These are phyloP conservation scores for Calidris pygmaea DNA, from an alignment of 2,113 vertebrate genomes.

Conservation along the genomic window DNA sequence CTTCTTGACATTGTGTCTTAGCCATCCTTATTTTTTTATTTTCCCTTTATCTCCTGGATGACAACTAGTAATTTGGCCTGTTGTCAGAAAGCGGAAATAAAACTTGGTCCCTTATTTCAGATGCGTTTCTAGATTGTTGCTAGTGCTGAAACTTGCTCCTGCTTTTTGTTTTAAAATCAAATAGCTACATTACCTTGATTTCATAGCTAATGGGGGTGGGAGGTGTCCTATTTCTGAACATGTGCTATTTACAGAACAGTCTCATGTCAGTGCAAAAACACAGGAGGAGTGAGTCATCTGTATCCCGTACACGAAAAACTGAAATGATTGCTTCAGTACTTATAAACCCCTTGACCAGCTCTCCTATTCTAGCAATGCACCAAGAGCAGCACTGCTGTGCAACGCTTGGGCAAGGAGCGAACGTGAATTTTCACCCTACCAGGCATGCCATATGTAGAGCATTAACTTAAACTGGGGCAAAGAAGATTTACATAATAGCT, in stretches of 20 bases:
- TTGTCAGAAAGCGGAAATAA: background rate
- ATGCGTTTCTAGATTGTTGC: background rate
- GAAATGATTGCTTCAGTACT: background rate
- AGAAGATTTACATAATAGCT: constrained; percentile 60
- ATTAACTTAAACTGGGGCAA: constrained; percentile 60
- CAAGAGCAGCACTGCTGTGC: background rate
- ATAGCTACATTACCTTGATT: constrained; percentile 23
- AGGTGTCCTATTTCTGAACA: constrained; percentile 55
- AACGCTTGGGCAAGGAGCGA: background rate
- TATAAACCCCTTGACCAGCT: constrained; percentile 2
- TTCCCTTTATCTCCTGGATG: background rate
- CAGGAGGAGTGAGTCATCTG: constrained; percentile 36
- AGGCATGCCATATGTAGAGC: constrained; percentile 43
- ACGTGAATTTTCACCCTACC: background rate
- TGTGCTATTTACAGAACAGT: constrained; percentile 54
- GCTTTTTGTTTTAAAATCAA: constrained; percentile 30
- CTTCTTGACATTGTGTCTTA: background rate
- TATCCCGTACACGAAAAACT: background rate
- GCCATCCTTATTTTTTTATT: background rate
- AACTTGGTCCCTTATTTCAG: background rate
- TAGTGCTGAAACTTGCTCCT: background rate
- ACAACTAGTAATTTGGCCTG: background rate
- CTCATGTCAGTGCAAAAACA: constrained; percentile 49
- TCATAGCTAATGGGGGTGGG: constrained; percentile 44
- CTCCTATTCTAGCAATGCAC: background rate